Conservation (phyloP, 1,140 invertebrate genomes). For the Magallana angulata region DNA sequence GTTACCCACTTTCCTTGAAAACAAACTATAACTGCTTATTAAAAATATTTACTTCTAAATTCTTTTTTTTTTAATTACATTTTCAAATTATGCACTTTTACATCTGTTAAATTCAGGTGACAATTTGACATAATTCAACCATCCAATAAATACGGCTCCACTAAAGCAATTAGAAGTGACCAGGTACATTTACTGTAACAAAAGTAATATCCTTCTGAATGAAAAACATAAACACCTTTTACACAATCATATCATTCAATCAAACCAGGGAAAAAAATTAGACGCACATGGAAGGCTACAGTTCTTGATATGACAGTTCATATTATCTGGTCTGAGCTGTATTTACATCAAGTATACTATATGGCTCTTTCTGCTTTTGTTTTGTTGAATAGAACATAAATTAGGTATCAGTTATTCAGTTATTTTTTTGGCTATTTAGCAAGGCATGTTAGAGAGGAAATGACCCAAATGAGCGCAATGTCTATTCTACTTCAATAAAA, state of each 20-base stretch:
- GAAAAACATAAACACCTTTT: not conserved
- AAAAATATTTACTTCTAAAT: slow-evolving; percentile 36
- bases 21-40: slow-evolving; percentile 16
- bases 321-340: not conserved
- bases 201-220: slow-evolving; percentile 1
- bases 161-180: slow-evolving; percentile 15
- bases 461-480: not conserved
- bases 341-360: no score
- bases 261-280: not conserved
- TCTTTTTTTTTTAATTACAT: not conserved
- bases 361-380: no score
- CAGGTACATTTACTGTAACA: not conserved
- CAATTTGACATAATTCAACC: slow-evolving; percentile 13
- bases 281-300: not conserved
- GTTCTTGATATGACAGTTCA: not conserved
- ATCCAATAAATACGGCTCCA: not conserved
- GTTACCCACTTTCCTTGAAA: not conserved
- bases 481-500: not conserved
- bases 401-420: no score
- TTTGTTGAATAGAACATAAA: no score
- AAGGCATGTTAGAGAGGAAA: not conserved
- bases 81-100: slow-evolving; percentile 27
- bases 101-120: slow-evolving; percentile 4
- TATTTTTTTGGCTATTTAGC: not conserved
- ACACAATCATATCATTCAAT: not conserved